Conservation (phyloP, 2,113 vertebrate genomes). For the Ptyas mucosa region DNA sequence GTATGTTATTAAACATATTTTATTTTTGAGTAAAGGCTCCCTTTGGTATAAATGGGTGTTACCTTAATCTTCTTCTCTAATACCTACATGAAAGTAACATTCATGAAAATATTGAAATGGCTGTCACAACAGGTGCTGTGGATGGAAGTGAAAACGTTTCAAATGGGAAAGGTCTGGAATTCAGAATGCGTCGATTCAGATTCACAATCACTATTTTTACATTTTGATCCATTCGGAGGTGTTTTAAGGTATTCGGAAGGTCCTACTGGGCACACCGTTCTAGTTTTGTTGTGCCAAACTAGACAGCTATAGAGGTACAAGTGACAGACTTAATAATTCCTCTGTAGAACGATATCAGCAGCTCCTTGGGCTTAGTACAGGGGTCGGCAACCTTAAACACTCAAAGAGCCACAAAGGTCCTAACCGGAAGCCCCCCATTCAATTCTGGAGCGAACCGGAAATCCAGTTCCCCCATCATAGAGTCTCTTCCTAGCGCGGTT, state of each 20-base stretch:
- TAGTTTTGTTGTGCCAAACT: neutral
- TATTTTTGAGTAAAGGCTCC: neutral
- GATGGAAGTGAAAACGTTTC: neutral
- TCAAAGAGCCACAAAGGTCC: too few relatives aligned
- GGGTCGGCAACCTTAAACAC: too few relatives aligned
- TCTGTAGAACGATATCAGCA: neutral
- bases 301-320: neutral
- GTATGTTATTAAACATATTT: conserved; percentile 32
- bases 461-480: too few relatives aligned
- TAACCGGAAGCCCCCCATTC: too few relatives aligned
- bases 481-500: too few relatives aligned
- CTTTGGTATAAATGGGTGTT: neutral
- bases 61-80: conserved; percentile 15
- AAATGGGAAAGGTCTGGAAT: neutral
- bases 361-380: too few relatives aligned
- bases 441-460: too few relatives aligned
- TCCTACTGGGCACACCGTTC: neutral
- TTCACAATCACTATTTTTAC: neutral
- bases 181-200: neutral
- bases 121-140: neutral
- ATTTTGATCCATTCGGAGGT: neutral
- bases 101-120: neutral
- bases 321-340: neutral
- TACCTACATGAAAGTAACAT: neutral
- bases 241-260: neutral